A percentile compares a stretch with the other conserved stretches of the same genome.
These are phyloP conservation scores for Taxidea taxus DNA, from an alignment of 2,113 vertebrate genomes.

Conservation along the genomic window DNA sequence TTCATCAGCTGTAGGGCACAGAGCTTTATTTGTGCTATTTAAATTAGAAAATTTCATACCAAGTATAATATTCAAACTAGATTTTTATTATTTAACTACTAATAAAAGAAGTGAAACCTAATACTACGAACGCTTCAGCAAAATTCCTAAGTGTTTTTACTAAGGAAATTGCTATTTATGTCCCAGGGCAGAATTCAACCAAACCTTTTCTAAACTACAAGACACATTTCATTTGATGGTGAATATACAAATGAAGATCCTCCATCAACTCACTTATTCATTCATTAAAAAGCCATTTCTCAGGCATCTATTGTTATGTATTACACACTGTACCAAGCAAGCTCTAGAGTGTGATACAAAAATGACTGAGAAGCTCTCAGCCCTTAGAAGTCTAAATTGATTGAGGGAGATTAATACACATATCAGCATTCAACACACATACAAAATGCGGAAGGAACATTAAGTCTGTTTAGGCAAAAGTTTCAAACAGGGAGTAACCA, in stretches of 20 bases:
- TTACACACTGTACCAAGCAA: neutral
- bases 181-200: neutral
- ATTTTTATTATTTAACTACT: neutral
- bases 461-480: neutral
- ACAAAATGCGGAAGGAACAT: neutral
- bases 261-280: neutral
- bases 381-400: neutral
- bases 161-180: neutral
- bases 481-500: neutral
- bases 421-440: neutral
- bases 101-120: neutral
- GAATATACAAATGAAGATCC: neutral
- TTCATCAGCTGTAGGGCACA: neutral
- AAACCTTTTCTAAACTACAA: slow-evolving; percentile 14
- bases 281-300: neutral
- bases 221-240: neutral
- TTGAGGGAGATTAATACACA: neutral
- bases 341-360: neutral
- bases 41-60: neutral
- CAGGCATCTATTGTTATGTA: neutral
- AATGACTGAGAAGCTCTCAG: neutral
- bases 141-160: neutral
- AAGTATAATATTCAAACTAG: neutral
- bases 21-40: neutral
- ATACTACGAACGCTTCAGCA: neutral